Conservation (phyloP, 2,113 vertebrate species). For the Dasyprocta punctata region DNA sequence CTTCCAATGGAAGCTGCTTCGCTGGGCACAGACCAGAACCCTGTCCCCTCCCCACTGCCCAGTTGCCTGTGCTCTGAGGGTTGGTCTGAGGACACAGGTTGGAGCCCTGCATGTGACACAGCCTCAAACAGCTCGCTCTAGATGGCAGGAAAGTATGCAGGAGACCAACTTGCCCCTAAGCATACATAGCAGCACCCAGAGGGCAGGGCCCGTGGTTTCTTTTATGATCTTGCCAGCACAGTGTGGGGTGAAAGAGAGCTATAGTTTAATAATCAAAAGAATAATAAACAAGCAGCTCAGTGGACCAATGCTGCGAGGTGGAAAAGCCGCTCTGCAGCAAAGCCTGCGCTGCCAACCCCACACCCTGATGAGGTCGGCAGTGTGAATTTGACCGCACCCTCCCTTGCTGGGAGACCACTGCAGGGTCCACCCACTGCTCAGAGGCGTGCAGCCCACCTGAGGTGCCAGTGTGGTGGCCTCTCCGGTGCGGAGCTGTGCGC, state of each 20-base stretch:
- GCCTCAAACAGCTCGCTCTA: not conserved
- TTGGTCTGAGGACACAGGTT: not conserved
- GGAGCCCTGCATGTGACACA: not conserved
- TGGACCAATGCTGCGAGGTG: not conserved
- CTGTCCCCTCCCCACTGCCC: not conserved
- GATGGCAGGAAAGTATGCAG: not conserved
- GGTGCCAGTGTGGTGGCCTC: not conserved
- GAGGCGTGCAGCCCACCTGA: not conserved
- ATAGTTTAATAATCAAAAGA: slow-evolving; percentile 36
- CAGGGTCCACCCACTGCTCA: not conserved
- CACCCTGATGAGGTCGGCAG: not conserved
- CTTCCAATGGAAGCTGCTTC: not conserved
- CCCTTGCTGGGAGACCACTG: not conserved
- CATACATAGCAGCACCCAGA: not conserved
- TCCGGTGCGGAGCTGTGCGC: not conserved
- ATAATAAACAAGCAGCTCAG: slow-evolving; percentile 48
- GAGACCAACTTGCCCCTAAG: not conserved
- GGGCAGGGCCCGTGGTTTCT: not conserved
- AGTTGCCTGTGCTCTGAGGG: not conserved
- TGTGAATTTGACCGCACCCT: not conserved
- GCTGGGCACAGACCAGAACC: not conserved
- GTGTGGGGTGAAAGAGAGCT: not conserved
- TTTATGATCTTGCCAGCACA: not conserved
- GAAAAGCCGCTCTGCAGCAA: not conserved
- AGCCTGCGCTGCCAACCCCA: not conserved